A percentile compares a stretch with the other conserved stretches of the same genome.
Conservation (phyloP, 2,113 vertebrate genomes). For the Halichoeres trimaculatus region DNA sequence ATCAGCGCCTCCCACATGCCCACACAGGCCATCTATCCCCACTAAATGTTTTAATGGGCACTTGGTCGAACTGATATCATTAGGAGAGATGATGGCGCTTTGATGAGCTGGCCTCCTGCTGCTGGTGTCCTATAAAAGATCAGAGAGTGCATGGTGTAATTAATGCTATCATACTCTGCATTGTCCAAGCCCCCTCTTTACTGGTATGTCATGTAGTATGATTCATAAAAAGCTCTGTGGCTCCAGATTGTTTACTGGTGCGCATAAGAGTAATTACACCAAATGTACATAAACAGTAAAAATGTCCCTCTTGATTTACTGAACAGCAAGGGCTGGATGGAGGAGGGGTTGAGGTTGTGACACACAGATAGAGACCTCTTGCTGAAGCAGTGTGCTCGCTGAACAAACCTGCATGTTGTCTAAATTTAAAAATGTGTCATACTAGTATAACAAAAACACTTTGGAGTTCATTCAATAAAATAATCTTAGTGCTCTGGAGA, state of each 20-base stretch:
- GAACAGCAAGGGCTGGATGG: constrained; percentile 26
- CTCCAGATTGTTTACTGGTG: constrained; percentile 64
- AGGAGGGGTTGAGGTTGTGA: constrained; percentile 15
- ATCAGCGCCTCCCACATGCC: constrained; percentile 40
- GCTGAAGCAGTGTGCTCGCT: constrained; percentile 3
- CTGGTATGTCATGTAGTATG: constrained; percentile 48
- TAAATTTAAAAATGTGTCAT: no score
- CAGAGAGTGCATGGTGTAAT: constrained; percentile 22
- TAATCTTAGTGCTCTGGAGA: neutral
- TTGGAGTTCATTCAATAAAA: neutral
- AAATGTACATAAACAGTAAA: constrained; percentile 63
- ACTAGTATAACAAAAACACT: no score
- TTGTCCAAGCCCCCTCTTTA: constrained; percentile 18
- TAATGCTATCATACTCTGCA: constrained; percentile 33
- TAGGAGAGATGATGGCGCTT: constrained; percentile 70
- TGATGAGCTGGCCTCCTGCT: constrained; percentile 69
- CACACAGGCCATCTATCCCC: constrained; percentile 35
- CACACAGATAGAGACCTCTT: constrained; percentile 22
- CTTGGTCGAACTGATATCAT: constrained; percentile 66
- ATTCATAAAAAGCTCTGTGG: constrained; percentile 50
- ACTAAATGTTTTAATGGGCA: constrained; percentile 73
- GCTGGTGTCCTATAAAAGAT: constrained; percentile 59
- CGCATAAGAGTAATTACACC: constrained; percentile 62
- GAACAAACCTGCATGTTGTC: neutral
- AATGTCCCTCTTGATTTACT: constrained; percentile 60